Percentiles rank a stretch among this genome's conserved stretches.
phyloP scores from a whole-genome alignment of 2,888 invertebrate genomes.

The Marasmarcha lunaedactyla region DNA sequence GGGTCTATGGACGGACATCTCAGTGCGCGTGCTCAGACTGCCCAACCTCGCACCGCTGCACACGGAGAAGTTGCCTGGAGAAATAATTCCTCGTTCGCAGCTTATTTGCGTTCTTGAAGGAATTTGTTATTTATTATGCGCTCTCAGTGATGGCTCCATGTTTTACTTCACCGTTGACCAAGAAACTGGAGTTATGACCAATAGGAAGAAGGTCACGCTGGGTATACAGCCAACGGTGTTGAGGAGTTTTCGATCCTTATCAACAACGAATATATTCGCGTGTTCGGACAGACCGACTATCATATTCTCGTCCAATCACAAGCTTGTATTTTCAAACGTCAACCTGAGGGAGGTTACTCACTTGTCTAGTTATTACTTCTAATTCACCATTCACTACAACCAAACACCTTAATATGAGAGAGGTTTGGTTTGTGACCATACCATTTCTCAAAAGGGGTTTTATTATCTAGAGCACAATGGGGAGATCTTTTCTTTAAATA shows the following conservation, averaged over 20 bases:
- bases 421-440: no score
- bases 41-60: constrained; percentile 85
- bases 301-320: constrained; percentile 99
- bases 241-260: constrained; percentile 77
- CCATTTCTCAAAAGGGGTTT: no score
- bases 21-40: constrained; percentile 85
- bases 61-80: constrained; percentile 91
- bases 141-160: constrained; percentile 97
- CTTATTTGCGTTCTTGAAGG: constrained; percentile 95
- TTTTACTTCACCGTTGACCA: constrained; percentile 93
- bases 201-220: constrained; percentile 94
- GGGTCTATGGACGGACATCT: constrained; percentile 98
- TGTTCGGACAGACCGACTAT: constrained; percentile 99
- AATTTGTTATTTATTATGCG: constrained; percentile 89
- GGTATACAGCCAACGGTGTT: constrained; percentile 98
- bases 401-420: no score
- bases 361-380: no score
- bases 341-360: constrained; percentile 95
- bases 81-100: constrained; percentile 96
- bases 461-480: no score
- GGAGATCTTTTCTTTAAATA: no score
- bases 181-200: constrained; percentile 78
- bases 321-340: constrained; percentile 98
- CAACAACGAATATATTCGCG: no score
- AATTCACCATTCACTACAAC: no score